These are phyloP conservation scores for Podarcis cretensis DNA, from an alignment of 2,113 vertebrate genomes.

Conservation along the genomic window DNA sequence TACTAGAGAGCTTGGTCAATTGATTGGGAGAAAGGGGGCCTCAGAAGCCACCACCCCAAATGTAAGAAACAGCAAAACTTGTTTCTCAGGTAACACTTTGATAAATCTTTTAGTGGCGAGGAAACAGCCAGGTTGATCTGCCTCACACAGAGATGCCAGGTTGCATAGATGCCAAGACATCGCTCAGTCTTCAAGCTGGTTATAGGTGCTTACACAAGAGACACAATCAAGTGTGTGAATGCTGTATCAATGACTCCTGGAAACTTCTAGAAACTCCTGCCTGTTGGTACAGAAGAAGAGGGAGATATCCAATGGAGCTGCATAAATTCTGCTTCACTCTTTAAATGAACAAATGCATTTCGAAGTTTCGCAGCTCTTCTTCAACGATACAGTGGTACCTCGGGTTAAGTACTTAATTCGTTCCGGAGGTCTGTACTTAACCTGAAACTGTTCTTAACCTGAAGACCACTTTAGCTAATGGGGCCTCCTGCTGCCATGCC, in stretches of 20 bases:
- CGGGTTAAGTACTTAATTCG: no score
- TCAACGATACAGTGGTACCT: neutral
- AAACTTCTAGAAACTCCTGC: neutral
- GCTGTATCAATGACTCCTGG: neutral
- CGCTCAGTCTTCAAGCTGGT: neutral
- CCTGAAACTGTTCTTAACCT: no score
- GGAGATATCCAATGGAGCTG: neutral
- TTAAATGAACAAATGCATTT: neutral
- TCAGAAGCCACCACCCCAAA: conserved; percentile 4
- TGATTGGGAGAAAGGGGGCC: neutral
- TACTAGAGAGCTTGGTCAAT: neutral
- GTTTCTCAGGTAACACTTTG: neutral
- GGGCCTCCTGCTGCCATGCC: no score
- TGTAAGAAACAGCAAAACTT: neutral
- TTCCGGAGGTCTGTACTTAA: no score
- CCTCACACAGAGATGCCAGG: no score
- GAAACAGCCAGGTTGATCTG: neutral
- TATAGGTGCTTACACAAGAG: neutral
- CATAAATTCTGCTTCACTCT: neutral
- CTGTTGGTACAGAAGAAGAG: neutral
- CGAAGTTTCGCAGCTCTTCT: neutral
- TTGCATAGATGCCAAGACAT: neutral
- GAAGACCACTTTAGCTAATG: no score
- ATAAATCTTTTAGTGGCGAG: neutral
- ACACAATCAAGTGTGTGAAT: neutral